Evolutionary conservation across 2,113 vertebrate species (phyloP), one percentile per base, ranked within the genome.

Genomic region (Chlamydotis undulata): DNA sequence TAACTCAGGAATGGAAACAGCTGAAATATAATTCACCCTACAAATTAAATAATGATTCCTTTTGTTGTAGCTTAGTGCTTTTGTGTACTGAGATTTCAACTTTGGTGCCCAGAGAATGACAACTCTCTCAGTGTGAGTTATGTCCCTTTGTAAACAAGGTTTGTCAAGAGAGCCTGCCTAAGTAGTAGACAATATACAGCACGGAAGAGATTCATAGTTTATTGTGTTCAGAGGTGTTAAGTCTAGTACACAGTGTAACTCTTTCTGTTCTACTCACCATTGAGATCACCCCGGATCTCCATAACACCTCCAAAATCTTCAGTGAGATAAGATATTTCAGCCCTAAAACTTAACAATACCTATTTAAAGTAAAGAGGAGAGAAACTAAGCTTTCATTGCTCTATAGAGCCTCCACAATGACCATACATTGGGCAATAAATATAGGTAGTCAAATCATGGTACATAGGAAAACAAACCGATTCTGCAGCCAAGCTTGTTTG

Each of bases 21-120:
- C 12, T 89, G 76, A 75, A 94, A 82, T 83, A 47, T 39, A 89
- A 67, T 75, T 94, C 61, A 81, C 18, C 9, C 9, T 63, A 43
- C 28, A 92, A 74, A 84, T 92, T 89, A 87, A 84, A 90, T 85
- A 88, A 77, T 60, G 35, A 60, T 71, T 64, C 60, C 39, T 53
- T 94, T 65, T 82, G 68, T 75, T 81, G 81, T 49, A 29, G 22
- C 64, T 55, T 67, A 78, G 35, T 81, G 47, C 14, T 70, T 70
- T 69, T 35, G 10, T 78, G 56, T 75, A 70, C 28, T 7, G 18
- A 68, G 52, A 60, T 59, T 67, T 87, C 64, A 68, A 5, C 31
- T 90, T 67, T 29, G 21, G 18, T 60, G 37, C 47, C 33, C 39
- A 35, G 45, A 39, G 43, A 86, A 75, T 31, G 19, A 83, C 69